Base-by-base conservation (phyloP, 1,140 invertebrate genomes). In the Laupala kohalensis region DNA sequence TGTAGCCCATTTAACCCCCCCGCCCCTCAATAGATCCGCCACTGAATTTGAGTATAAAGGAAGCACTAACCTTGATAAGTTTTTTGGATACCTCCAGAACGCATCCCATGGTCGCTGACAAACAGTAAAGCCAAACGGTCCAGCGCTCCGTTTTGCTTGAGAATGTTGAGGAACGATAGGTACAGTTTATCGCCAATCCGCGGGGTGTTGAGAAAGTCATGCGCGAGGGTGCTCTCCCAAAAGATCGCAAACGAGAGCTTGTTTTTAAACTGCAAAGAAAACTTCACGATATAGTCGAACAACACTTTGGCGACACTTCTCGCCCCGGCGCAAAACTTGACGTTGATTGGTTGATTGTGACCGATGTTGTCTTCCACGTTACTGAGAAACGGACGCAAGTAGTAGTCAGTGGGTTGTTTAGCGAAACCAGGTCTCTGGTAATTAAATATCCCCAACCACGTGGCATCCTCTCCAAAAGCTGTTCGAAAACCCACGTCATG, bases 91-190 rank as follows among this genome's bases (percentile, higher is more conserved):
- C 76, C 75, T 15, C 89, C 89, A 81, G 87, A 90, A 30, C 88
- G 78, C 73, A 89, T 85, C 0, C 90, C 90, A 76, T 92, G 90
- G 75, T 92, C 90, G 75, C 88, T 89, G 80, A 88, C 88, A 23
- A 90, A 81, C 15, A 91, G 78, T 0, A 92, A 69, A 0, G 86
- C 78, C 0, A 88, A 88, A 19, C 80, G 79, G 28, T 84, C 80
- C 5, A 86, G 73, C 3, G 81, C 69, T 4, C 76, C 74, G 5
- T 79, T 30, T 0, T 72, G 64, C 2, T 62, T 30, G 0, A 83
- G 69, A 53, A 78, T 74, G 9, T 74, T 65, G n/a, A 85, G 29
- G 26, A 81, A 77, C 0, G 76, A 69, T 26, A 74, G 73, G 24
- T 84, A 80, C 0, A 76, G 64, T 0, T 78, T 73, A 70, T 86